Percentiles rank a stretch among this genome's conserved stretches.
Evolutionary conservation across 2,113 vertebrate genomes (phyloP).

Genomic region (Nematolebias whitei): DNA sequence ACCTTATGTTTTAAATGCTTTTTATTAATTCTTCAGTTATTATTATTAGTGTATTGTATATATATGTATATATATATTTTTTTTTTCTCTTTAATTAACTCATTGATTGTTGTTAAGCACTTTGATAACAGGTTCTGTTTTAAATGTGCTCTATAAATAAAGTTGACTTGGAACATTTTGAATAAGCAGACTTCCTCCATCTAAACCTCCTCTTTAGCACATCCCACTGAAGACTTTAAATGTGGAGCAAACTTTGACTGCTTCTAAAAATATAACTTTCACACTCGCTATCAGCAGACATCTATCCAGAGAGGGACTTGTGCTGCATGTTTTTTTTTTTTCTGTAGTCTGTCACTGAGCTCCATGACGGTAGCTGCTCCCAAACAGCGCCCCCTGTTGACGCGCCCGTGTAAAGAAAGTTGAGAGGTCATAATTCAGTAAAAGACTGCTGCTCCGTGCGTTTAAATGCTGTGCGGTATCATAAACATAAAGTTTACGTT

Average conservation of each 20-base stretch:
- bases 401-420: background rate
- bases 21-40: too few relatives aligned
- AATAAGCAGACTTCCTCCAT: background rate
- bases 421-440: conserved; percentile 35
- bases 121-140: too few relatives aligned
- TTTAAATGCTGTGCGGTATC: background rate
- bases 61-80: too few relatives aligned
- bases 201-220: background rate
- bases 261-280: conserved; percentile 10
- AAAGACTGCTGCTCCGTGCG: conserved; percentile 23
- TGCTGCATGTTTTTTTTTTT: background rate
- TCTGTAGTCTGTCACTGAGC: background rate
- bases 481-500: too few relatives aligned
- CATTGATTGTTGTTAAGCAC: too few relatives aligned
- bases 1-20: too few relatives aligned
- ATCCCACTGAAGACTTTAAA: background rate
- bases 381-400: conserved; percentile 63
- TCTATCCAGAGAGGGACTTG: background rate
- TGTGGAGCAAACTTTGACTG: background rate
- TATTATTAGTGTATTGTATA: too few relatives aligned
- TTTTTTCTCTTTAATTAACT: too few relatives aligned
- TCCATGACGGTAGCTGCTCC: background rate
- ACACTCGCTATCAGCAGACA: conserved; percentile 4
- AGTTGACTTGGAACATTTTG: background rate
- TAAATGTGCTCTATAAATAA: too few relatives aligned